Evolutionary conservation across 2,888 invertebrate genomes (phyloP).

Genomic region (Pachliopta kotzebuea): DNA sequence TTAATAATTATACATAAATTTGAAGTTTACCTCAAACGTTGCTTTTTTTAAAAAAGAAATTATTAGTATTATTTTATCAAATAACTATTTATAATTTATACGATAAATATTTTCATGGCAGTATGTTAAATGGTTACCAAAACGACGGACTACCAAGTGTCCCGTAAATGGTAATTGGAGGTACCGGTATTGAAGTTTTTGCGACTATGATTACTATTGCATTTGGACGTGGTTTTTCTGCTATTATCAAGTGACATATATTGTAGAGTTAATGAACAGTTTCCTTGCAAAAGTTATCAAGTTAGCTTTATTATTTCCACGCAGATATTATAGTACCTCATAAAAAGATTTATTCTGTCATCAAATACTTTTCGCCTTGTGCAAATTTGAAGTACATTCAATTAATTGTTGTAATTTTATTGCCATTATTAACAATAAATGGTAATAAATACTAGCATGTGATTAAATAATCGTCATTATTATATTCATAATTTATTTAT

Average conservation of each 20-base stretch:
- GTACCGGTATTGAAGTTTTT: constrained; percentile 64
- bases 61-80: not conserved
- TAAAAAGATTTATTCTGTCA: not conserved
- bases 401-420: not conserved
- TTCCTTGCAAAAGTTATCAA: not conserved
- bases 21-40: too few species aligned
- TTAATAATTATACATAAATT: too few species aligned
- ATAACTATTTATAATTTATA: constrained; percentile 11
- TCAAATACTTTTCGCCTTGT: not conserved
- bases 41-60: not conserved
- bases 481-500: too few species aligned
- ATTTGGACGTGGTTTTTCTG: constrained; percentile 67
- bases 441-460: not conserved
- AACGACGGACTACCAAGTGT: constrained; percentile 65
- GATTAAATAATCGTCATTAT: too few species aligned
- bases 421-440: not conserved
- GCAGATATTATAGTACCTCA: not conserved
- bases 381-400: not conserved
- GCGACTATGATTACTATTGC: constrained; percentile 64
- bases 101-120: constrained; percentile 11
- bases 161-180: constrained; percentile 77
- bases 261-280: constrained; percentile 41
- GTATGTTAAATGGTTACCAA: constrained; percentile 60
- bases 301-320: constrained; percentile 3
- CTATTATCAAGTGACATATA: constrained; percentile 64